Percentiles rank a stretch among this genome's conserved stretches.
Evolutionary conservation across 2,797 vertebrate genomes (phyloP).

Genomic region (Poecilia picta): DNA sequence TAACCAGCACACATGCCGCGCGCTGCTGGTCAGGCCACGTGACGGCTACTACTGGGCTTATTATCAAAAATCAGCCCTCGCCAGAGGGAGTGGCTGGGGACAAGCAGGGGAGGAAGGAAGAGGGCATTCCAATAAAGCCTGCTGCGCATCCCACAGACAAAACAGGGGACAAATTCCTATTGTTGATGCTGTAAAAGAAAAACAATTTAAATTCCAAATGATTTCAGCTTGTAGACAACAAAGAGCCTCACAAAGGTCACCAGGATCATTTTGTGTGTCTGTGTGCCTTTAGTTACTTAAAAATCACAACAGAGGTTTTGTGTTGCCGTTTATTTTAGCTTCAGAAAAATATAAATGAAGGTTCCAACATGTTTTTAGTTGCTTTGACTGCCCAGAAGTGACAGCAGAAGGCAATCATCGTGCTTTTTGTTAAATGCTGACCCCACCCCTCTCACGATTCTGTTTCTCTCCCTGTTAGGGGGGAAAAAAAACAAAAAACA

Average conservation of each 20-base stretch:
- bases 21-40: constrained; percentile 59
- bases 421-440: constrained; percentile 35
- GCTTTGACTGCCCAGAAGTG: constrained; percentile 25
- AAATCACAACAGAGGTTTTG: neutral
- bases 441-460: constrained; percentile 42
- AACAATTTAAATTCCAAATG: constrained; percentile 65
- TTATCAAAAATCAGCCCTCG: constrained; percentile 75
- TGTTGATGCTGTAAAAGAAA: constrained; percentile 48
- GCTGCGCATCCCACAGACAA: constrained; percentile 55
- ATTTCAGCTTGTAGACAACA: constrained; percentile 22
- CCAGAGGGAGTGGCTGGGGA: constrained; percentile 54
- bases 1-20: constrained; percentile 53
- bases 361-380: constrained; percentile 32
- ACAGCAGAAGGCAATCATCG: constrained; percentile 44
- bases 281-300: constrained; percentile 17
- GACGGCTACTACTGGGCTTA: constrained; percentile 78
- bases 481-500: too few relatives aligned
- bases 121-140: constrained; percentile 57
- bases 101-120: neutral
- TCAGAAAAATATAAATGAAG: constrained; percentile 14
- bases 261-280: constrained; percentile 18
- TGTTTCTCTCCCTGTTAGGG: constrained; percentile 4
- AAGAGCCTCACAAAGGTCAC: constrained; percentile 58
- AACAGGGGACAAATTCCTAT: constrained; percentile 53
- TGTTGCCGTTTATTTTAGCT: neutral